Conservation (phyloP, 2,113 vertebrate genomes). For the Solenodon paradoxus region DNA sequence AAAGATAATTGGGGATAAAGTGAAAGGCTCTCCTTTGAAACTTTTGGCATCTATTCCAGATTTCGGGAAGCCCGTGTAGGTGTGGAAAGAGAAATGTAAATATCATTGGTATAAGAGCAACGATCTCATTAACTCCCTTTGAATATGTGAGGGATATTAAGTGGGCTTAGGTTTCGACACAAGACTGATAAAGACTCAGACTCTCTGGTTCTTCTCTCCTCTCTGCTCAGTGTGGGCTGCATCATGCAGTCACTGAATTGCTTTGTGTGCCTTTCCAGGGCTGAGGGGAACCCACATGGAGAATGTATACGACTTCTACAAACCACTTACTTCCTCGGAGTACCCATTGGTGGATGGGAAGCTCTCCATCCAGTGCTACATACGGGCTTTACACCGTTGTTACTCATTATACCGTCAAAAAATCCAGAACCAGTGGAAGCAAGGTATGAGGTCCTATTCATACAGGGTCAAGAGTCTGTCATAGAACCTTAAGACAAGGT, state of each 20-base stretch:
- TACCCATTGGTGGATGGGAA: slow-evolving; percentile 83
- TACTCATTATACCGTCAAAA: slow-evolving; percentile 81
- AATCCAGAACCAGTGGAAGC: slow-evolving; percentile 80
- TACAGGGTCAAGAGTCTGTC: not conserved
- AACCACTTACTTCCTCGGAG: slow-evolving; percentile 80
- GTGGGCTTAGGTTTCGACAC: not conserved
- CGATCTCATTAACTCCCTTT: not conserved
- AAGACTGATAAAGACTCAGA: not conserved
- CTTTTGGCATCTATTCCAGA: not conserved
- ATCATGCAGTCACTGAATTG: not conserved
- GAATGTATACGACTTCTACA: slow-evolving; percentile 85
- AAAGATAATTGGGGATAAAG: not conserved
- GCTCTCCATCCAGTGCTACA: slow-evolving; percentile 85
- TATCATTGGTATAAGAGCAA: not conserved
- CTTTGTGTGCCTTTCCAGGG: slow-evolving; percentile 67
- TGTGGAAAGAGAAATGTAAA: not conserved
- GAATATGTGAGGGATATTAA: too few relatives aligned
- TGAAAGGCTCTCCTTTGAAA: not conserved
- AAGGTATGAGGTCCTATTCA: slow-evolving; percentile 71
- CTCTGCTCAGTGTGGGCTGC: not conserved
- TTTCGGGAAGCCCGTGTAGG: not conserved
- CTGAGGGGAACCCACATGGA: slow-evolving; percentile 87
- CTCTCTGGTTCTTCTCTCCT: accelerated
- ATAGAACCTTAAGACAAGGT: not conserved
- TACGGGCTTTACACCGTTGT: slow-evolving; percentile 83